These are phyloP conservation scores for Villa cingulata DNA, from an alignment of 2,888 invertebrate genomes.

Conservation along the genomic window DNA sequence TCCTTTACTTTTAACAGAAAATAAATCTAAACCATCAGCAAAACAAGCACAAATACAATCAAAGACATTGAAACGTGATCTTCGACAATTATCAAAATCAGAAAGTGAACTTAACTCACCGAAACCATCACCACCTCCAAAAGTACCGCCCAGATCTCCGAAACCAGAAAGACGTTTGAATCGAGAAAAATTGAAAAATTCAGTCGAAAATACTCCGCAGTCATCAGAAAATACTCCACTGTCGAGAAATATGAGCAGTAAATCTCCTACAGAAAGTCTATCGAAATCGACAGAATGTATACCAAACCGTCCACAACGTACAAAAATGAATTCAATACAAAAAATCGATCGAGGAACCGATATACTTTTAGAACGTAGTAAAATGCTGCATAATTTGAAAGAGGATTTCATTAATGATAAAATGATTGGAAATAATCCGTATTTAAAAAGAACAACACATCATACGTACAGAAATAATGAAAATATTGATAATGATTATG, in stretches of 20 bases:
- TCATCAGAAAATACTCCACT: background rate
- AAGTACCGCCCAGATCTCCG: conserved; percentile 4
- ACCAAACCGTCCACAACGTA: conserved; percentile 15
- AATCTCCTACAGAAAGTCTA: background rate
- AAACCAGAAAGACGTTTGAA: conserved; percentile 1
- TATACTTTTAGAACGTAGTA: conserved; percentile 30
- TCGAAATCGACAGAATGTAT: conserved; percentile 12
- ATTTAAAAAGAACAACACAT: conserved; percentile 23
- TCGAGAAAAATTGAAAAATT: background rate
- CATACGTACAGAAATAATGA: background rate
- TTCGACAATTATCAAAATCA: background rate
- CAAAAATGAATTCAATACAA: conserved; percentile 10
- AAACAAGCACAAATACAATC: background rate
- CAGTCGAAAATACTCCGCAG: background rate
- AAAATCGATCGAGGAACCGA: conserved; percentile 25
- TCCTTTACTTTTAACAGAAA: background rate
- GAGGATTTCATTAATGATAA: conserved; percentile 34
- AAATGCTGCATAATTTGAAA: conserved; percentile 31
- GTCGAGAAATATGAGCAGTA: background rate
- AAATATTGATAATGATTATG: background rate
- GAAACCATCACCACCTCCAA: background rate
- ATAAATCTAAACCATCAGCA: background rate
- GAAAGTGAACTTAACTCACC: background rate
- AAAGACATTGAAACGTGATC: background rate
- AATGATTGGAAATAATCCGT: conserved; percentile 31